Percentiles rank a stretch among this genome's conserved stretches.
Conservation (phyloP, 2,113 vertebrate species). For the Urocynchramus pylzowi region DNA sequence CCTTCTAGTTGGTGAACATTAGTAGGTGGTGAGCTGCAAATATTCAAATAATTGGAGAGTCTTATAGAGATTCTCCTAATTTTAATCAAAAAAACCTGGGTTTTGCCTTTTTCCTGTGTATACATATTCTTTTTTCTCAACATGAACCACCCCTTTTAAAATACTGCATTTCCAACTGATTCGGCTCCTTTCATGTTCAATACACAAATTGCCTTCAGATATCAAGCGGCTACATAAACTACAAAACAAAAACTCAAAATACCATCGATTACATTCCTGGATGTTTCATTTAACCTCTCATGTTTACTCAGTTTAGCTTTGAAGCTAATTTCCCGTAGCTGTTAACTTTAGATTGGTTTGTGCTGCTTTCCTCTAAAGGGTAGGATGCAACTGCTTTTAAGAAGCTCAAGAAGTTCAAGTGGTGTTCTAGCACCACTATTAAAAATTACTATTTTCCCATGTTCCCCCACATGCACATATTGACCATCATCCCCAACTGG, state of each 20-base stretch:
- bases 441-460: too few relatives aligned
- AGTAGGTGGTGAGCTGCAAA: background rate
- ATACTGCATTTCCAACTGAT: constrained; percentile 51
- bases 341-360: constrained; percentile 49
- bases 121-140: background rate
- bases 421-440: too few relatives aligned
- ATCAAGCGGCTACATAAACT: constrained; percentile 14
- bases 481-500: background rate
- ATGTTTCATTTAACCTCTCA: constrained; percentile 38
- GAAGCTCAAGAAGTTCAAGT: too few relatives aligned
- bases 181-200: background rate
- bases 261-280: background rate
- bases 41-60: background rate
- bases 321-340: constrained; percentile 21
- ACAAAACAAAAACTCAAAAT: background rate
- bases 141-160: constrained; percentile 8
- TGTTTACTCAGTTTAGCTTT: constrained; percentile 34
- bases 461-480: constrained; percentile 4
- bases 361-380: constrained; percentile 51
- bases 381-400: background rate
- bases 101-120: background rate
- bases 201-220: constrained; percentile 31
- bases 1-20: background rate
- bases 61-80: background rate
- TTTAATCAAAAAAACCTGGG: background rate